phyloP scores from a whole-genome alignment of 1,140 invertebrate genomes.

The Tetragonula clypearis region DNA sequence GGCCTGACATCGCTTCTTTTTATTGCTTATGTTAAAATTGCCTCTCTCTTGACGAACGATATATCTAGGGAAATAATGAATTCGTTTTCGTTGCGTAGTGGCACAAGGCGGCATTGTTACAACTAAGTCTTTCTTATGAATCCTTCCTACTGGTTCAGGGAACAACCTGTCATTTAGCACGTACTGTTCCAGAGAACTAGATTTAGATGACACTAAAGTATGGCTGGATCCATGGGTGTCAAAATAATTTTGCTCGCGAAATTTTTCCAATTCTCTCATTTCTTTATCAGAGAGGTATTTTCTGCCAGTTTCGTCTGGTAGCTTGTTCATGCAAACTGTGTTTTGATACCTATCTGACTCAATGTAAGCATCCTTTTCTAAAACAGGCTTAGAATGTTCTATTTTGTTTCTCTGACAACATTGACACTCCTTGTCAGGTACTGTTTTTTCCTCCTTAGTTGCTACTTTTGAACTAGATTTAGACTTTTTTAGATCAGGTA shows the following conservation, averaged over 20 bases:
- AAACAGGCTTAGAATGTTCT: not conserved
- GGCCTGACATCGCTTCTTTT: constrained; percentile 58
- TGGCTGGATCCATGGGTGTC: constrained; percentile 75
- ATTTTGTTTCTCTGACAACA: constrained; percentile 16
- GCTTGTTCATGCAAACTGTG: constrained; percentile 15
- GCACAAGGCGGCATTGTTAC: constrained; percentile 70
- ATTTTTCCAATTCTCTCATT: constrained; percentile 65
- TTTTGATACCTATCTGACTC: constrained; percentile 29
- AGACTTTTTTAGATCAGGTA: constrained; percentile 36
- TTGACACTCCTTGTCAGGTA: not conserved
- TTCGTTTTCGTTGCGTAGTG: constrained; percentile 65
- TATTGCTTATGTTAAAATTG: constrained; percentile 31
- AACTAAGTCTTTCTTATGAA: constrained; percentile 65
- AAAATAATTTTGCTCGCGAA: constrained; percentile 76
- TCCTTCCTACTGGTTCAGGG: constrained; percentile 61
- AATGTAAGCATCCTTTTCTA: not conserved
- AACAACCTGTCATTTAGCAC: constrained; percentile 74
- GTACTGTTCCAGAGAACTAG: constrained; percentile 69
- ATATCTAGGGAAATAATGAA: constrained; percentile 75
- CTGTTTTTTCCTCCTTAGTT: constrained; percentile 19
- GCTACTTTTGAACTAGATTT: constrained; percentile 28
- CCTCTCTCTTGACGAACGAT: constrained; percentile 68
- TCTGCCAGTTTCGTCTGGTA: not conserved
- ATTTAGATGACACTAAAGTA: constrained; percentile 62
- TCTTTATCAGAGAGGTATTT: constrained; percentile 33